These are phyloP conservation scores for Cyclargus thomasi DNA, from an alignment of 1,140 invertebrate species.

Conservation along the genomic window DNA sequence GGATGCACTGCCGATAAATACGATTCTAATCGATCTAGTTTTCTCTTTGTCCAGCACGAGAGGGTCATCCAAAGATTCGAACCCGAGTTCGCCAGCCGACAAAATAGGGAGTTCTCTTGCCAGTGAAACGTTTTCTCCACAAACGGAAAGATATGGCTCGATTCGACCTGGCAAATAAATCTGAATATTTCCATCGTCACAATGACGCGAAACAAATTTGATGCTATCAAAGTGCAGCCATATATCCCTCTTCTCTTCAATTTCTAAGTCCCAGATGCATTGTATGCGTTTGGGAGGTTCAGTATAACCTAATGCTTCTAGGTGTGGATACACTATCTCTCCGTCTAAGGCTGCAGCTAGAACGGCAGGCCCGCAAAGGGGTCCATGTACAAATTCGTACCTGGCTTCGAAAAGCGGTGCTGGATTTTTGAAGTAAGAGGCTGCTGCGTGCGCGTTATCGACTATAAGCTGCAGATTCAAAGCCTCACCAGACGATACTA, in stretches of 20 bases:
- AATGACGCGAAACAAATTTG: slow-evolving; percentile 86
- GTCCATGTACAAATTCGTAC: slow-evolving; percentile 92
- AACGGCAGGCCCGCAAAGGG: slow-evolving; percentile 88
- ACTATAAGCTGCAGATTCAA: slow-evolving; percentile 87
- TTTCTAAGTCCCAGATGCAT: slow-evolving; percentile 91
- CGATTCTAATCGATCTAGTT: slow-evolving; percentile 78
- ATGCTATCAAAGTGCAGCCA: slow-evolving; percentile 92
- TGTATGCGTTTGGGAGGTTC: slow-evolving; percentile 85
- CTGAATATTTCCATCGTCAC: slow-evolving; percentile 89
- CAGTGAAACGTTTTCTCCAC: slow-evolving; percentile 87
- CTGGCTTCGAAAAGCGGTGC: slow-evolving; percentile 87
- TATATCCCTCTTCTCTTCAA: slow-evolving; percentile 86
- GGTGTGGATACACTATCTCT: slow-evolving; percentile 89
- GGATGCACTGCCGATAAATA: slow-evolving; percentile 84
- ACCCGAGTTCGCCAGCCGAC: slow-evolving; percentile 82
- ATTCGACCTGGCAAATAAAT: slow-evolving; percentile 82
- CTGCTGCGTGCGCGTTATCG: slow-evolving; percentile 86
- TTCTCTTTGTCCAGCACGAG: slow-evolving; percentile 72
- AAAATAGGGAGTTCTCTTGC: slow-evolving; percentile 86
- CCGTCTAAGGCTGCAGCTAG: slow-evolving; percentile 86
- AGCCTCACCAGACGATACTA: slow-evolving; percentile 85
- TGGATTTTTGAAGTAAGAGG: slow-evolving; percentile 90
- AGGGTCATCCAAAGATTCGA: slow-evolving; percentile 77
- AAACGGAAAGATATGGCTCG: slow-evolving; percentile 85
- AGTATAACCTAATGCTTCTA: slow-evolving; percentile 86